Evolutionary conservation across 2,888 invertebrate species (phyloP).

Genomic region (Campoletis raptor): DNA sequence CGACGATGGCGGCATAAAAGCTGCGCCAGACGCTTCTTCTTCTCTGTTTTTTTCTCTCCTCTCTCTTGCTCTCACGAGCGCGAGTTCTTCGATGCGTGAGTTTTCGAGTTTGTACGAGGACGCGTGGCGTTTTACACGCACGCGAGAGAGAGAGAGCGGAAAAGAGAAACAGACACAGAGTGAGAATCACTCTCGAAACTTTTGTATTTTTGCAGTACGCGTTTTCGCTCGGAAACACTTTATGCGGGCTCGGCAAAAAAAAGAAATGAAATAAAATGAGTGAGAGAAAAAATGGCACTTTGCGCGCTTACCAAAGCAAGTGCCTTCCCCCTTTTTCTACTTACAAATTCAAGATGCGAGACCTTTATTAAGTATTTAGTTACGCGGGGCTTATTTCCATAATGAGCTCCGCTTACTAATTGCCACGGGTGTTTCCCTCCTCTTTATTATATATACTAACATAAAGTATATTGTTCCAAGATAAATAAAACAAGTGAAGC

Average conservation of each 20-base stretch:
- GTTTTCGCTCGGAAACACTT: conserved; percentile 52
- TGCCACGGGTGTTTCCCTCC: conserved; percentile 70
- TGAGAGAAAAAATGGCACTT: conserved; percentile 31
- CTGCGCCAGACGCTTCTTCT: conserved; percentile 32
- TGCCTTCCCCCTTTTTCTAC: conserved; percentile 65
- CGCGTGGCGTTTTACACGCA: conserved; percentile 66
- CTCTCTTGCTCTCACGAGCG: background rate
- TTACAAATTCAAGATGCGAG: conserved; percentile 78
- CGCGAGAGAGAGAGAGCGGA: conserved; percentile 13
- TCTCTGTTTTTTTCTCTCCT: conserved; percentile 56
- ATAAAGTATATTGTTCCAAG: conserved; percentile 29
- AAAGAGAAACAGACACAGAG: background rate
- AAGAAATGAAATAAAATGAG: background rate
- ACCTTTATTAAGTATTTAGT: conserved; percentile 80
- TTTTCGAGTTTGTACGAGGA: conserved; percentile 59
- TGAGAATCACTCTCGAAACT: conserved; percentile 49
- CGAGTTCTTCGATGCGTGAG: conserved; percentile 65
- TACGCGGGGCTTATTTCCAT: conserved; percentile 78
- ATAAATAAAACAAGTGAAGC: conserved; percentile 13
- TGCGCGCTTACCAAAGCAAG: conserved; percentile 49
- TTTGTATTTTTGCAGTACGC: conserved; percentile 25
- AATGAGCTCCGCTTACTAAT: conserved; percentile 80
- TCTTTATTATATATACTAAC: conserved; percentile 47
- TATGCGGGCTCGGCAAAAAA: conserved; percentile 56
- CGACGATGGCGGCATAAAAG: conserved; percentile 66